These are phyloP conservation scores for Denticeps clupeoides DNA, from an alignment of 2,797 vertebrate species.

Conservation along the genomic window DNA sequence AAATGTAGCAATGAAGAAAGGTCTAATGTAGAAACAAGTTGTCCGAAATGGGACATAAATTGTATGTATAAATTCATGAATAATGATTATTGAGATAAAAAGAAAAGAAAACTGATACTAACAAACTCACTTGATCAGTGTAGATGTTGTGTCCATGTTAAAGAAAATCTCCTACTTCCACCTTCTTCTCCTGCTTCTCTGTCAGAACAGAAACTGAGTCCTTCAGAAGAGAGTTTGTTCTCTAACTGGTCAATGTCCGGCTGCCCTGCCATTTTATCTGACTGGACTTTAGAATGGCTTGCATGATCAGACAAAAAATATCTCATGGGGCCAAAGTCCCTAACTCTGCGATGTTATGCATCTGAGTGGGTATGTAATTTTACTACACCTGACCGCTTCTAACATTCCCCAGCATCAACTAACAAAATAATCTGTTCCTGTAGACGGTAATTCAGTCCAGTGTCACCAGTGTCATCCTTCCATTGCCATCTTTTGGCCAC, in stretches of 20 bases:
- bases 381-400: background rate
- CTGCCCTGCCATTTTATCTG: background rate
- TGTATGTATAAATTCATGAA: too few relatives aligned
- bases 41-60: too few relatives aligned
- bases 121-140: slow-evolving; percentile 56
- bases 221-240: background rate
- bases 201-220: slow-evolving; percentile 1
- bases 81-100: background rate
- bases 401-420: too few relatives aligned
- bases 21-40: too few relatives aligned
- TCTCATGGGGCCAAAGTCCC: background rate
- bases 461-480: background rate
- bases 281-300: background rate
- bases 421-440: too few relatives aligned
- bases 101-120: background rate
- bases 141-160: slow-evolving; percentile 56
- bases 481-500: slow-evolving; percentile 4
- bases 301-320: background rate
- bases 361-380: background rate
- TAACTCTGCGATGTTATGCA: too few relatives aligned
- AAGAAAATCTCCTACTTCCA: background rate
- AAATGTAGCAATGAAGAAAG: too few relatives aligned
- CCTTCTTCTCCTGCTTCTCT: background rate
- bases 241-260: background rate
- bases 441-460: too few relatives aligned